Conservation (phyloP, 1,140 invertebrate species). For the Cepaea nemoralis region DNA sequence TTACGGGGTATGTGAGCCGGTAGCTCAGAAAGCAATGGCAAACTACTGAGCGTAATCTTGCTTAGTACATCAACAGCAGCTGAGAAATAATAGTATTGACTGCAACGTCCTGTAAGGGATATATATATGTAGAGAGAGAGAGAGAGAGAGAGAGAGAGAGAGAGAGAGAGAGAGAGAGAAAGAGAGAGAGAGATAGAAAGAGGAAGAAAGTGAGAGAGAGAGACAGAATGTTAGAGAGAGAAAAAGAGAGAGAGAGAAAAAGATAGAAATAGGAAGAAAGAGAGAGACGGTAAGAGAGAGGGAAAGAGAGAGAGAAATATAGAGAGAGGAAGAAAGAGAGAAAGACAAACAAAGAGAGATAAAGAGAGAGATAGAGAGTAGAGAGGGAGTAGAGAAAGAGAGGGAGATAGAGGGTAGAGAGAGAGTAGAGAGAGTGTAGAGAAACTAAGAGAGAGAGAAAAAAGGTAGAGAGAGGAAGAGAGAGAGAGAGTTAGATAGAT, state of each 20-base stretch:
- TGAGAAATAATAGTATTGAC: too few species aligned
- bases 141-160: not conserved
- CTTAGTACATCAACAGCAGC: too few species aligned
- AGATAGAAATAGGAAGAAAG: not conserved
- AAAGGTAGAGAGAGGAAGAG: not conserved
- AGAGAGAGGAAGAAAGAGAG: not conserved
- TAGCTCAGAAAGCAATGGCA: too few species aligned
- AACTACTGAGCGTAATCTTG: too few species aligned
- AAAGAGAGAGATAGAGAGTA: not conserved
- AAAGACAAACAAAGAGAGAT: not conserved
- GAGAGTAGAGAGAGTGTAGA: too few species aligned
- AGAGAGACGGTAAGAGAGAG: not conserved
- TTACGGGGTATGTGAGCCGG: too few species aligned
- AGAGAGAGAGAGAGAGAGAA: not conserved
- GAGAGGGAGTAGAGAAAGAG: too few species aligned
- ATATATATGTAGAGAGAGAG: not conserved
- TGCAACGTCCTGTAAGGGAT: not conserved
- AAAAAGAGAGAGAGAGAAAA: not conserved
- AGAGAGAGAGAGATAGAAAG: too few species aligned
- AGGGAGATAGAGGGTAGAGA: too few species aligned
- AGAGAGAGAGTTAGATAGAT: constrained; percentile 1
- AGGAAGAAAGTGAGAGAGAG: not conserved
- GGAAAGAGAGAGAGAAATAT: not conserved
- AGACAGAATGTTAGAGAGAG: not conserved
- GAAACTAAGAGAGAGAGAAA: not conserved